Percentiles rank a stretch among this genome's conserved stretches.
These are phyloP conservation scores for Alligator sinensis DNA, from an alignment of 2,113 vertebrate genomes.

Conservation along the genomic window DNA sequence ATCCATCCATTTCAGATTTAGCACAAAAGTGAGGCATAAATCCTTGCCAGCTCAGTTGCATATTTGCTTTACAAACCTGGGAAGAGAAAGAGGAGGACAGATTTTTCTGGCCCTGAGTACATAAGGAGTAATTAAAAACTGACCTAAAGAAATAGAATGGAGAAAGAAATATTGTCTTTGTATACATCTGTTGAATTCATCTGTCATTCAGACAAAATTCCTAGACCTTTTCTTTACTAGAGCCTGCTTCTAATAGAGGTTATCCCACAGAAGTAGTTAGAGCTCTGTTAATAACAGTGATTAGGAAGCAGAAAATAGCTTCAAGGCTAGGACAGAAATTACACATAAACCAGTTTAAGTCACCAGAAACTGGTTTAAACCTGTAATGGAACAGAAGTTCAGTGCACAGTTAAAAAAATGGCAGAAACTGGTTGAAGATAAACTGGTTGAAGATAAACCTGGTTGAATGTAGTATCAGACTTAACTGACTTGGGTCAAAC, in stretches of 20 bases:
- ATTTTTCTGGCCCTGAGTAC: not conserved
- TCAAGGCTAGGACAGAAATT: too few relatives aligned
- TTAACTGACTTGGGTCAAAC: too few relatives aligned
- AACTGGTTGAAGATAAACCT: too few relatives aligned
- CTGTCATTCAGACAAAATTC: not conserved
- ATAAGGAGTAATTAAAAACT: not conserved
- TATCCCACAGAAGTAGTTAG: not conserved
- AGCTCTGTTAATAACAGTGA: too few relatives aligned
- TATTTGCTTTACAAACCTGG: not conserved
- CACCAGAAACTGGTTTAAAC: too few relatives aligned
- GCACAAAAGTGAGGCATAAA: not conserved
- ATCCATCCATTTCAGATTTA: not conserved
- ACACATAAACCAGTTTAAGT: too few relatives aligned
- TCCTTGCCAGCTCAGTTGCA: not conserved
- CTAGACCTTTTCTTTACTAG: not conserved
- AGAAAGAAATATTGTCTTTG: not conserved
- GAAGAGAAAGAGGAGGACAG: not conserved
- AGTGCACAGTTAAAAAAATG: too few relatives aligned
- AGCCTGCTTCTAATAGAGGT: not conserved
- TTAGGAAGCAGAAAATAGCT: too few relatives aligned
- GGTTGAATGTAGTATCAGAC: too few relatives aligned
- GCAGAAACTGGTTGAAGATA: too few relatives aligned
- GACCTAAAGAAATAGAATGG: not conserved
- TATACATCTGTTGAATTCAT: not conserved
- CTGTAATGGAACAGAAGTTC: too few relatives aligned